Evolutionary conservation across 1,140 invertebrate species (phyloP), one percentile per base, ranked within the genome.

Genomic region (Achroia grisella): DNA sequence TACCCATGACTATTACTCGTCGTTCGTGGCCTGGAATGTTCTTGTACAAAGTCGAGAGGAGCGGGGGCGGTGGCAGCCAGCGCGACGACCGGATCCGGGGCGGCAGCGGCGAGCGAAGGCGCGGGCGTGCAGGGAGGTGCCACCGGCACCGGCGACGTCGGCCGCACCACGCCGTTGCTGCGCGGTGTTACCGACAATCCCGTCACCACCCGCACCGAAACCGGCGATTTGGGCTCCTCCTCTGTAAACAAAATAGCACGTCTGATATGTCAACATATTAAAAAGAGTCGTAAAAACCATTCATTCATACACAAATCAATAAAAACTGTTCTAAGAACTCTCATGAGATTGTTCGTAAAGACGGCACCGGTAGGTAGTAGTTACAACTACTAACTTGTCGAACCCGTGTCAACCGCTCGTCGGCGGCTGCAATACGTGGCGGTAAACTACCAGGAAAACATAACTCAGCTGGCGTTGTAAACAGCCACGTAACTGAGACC

Each of bases 381-480:
- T n/a, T n/a, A n/a, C n/a, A n/a, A n/a, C n/a, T n/a, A n/a, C n/a
- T n/a, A 54, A 57, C 65, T 70, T 74, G 71, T 79, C 77, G 73
- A 71, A 74, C 67, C 52, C 65, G 64, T 71, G 74, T 81, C 75
- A 79, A 71, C 59, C 64, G 52, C 62, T 72, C 79, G 67, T 78
- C 75, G 59, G 58, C 60, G 72, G 68, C 71, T 78, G 75, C 76
- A 78, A 54, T 74, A 61, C 62, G 71, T 76, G 79, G 81, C 81
- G 81, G 78, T 75, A 83, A 85, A 81, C 57, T 80, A 85, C 79
- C 67, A 85, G 81, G 81, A 66, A 55, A 68, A 37, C 74, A 85
- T 73, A 68, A 56, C 34, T 33, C 13, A 37, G 10, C 2, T 44
- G 48, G 58, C 49, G 65, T 39, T 65, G 43, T 28, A 43, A 44